Conservation (phyloP, 37 sponge, comb jelly and placozoan genomes). For the Spongilla lacustris region DNA sequence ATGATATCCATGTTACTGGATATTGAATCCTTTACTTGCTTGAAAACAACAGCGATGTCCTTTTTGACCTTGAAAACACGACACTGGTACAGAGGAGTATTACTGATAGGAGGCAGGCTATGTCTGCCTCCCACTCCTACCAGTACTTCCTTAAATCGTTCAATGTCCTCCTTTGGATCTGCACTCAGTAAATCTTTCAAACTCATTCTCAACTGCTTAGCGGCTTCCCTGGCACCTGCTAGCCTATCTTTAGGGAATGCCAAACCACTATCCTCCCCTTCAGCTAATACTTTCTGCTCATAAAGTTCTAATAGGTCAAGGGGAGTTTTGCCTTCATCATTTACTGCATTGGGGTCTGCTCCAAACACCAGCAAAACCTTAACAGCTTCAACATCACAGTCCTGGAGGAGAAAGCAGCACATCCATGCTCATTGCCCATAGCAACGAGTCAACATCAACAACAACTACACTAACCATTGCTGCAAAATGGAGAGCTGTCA, state of each 20-base stretch:
- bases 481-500: constrained; percentile 10
- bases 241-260: not conserved
- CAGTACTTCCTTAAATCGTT: not conserved
- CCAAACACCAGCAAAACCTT: constrained; percentile 4
- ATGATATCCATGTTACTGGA: not conserved
- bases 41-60: not conserved
- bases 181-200: not conserved
- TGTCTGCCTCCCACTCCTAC: not conserved
- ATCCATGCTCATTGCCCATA: not conserved
- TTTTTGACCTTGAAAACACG: not conserved
- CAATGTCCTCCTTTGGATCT: not conserved
- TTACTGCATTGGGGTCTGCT: not conserved
- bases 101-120: not conserved
- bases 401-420: not conserved
- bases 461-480: not conserved
- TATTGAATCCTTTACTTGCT: not conserved
- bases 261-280: not conserved
- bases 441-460: not conserved
- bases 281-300: not conserved
- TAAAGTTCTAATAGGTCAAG: not conserved
- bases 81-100: not conserved
- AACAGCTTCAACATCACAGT: not conserved
- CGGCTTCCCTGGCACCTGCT: not conserved
- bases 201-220: not conserved
- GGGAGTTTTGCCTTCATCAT: not conserved